Evolutionary conservation across 2,113 vertebrate species (phyloP).

Genomic region (Rostratula benghalensis): DNA sequence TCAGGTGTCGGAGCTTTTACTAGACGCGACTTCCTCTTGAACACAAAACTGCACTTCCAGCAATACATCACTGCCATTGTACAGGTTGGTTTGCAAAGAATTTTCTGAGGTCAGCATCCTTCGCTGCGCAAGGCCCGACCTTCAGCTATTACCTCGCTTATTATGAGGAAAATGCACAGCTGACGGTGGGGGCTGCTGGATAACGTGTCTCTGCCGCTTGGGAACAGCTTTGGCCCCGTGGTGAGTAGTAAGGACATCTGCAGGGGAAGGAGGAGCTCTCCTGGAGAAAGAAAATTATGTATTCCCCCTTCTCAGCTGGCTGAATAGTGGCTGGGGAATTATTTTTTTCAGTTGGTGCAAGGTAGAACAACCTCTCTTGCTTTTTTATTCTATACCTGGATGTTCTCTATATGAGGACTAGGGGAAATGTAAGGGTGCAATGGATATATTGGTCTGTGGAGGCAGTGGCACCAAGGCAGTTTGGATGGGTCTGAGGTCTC

Average conservation of each 20-base stretch:
- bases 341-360: background rate
- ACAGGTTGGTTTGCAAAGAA: conserved; percentile 5
- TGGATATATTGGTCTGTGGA: background rate
- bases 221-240: background rate
- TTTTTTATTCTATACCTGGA: background rate
- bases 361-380: background rate
- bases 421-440: background rate
- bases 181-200: background rate
- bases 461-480: background rate
- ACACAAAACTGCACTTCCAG: conserved; percentile 64
- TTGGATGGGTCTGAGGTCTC: background rate
- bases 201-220: background rate
- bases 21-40: background rate
- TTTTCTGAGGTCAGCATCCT: conserved; percentile 63
- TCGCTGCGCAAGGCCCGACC: background rate
- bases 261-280: background rate
- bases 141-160: background rate
- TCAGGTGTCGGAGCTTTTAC: conserved; percentile 42
- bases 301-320: background rate
- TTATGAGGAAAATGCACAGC: background rate
- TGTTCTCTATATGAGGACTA: too few relatives aligned
- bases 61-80: conserved; percentile 65
- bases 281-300: background rate
- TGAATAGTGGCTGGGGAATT: background rate
- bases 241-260: background rate